Percentiles rank a stretch among this genome's conserved stretches.
These are phyloP conservation scores for Microctenopoma stevenorrisi DNA, from an alignment of 2,797 vertebrate genomes.

Conservation along the genomic window DNA sequence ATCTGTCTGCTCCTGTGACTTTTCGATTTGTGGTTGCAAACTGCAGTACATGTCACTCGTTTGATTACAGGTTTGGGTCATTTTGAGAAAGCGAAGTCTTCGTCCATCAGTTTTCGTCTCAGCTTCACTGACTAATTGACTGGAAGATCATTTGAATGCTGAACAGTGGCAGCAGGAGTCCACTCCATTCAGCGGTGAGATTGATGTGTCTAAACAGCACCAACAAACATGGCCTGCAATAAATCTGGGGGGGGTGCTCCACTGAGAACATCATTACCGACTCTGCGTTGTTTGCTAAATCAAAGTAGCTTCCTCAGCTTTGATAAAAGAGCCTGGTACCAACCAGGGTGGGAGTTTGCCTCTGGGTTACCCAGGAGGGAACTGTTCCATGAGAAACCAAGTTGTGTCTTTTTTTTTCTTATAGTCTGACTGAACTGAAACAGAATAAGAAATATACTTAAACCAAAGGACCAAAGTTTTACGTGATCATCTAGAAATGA, in stretches of 20 bases:
- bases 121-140: constrained; percentile 70
- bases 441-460: constrained; percentile 6
- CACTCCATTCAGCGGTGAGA: constrained; percentile 60
- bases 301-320: constrained; percentile 64
- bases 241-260: constrained; percentile 61
- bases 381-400: constrained; percentile 16
- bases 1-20: constrained; percentile 26
- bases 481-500: background rate
- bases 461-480: constrained; percentile 6
- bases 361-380: constrained; percentile 39
- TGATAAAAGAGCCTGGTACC: constrained; percentile 51
- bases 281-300: constrained; percentile 67
- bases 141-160: constrained; percentile 72
- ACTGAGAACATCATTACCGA: constrained; percentile 70
- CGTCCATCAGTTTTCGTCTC: constrained; percentile 29
- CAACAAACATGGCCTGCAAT: constrained; percentile 70
- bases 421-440: constrained; percentile 22
- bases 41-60: constrained; percentile 17
- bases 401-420: constrained; percentile 6
- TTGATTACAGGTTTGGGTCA: constrained; percentile 59
- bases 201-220: constrained; percentile 72
- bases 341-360: constrained; percentile 34
- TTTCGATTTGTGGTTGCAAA: constrained; percentile 34
- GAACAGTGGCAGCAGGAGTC: constrained; percentile 67
- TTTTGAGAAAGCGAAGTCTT: constrained; percentile 19